These are phyloP conservation scores for Etia nguti DNA, from an alignment of 2,113 vertebrate species.

Conservation along the genomic window DNA sequence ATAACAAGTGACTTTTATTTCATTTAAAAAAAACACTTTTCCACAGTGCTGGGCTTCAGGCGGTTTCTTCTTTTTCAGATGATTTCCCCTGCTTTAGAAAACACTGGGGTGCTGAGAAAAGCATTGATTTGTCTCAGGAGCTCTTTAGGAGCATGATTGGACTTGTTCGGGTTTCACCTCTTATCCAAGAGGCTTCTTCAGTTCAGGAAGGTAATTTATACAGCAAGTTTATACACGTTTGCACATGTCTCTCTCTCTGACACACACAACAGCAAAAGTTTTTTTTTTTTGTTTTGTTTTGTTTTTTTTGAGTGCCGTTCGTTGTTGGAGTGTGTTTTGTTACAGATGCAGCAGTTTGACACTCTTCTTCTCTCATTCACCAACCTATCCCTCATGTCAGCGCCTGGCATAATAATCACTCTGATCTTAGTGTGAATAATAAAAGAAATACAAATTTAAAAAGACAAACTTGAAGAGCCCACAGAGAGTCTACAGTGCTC, in stretches of 20 bases:
- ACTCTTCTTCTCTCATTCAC: neutral
- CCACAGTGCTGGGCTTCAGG: rapidly evolving
- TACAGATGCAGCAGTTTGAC: rapidly evolving
- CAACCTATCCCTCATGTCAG: neutral
- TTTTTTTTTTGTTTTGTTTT: neutral
- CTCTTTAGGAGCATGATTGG: neutral
- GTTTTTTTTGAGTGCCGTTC: rapidly evolving
- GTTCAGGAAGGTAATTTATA: neutral
- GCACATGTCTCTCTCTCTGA: neutral
- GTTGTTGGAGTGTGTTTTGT: neutral
- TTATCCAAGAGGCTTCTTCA: neutral
- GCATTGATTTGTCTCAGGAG: neutral
- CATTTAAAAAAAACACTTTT: neutral
- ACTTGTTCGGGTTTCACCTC: neutral
- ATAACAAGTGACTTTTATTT: neutral
- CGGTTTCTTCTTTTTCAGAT: neutral
- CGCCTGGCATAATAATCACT: rapidly evolving
- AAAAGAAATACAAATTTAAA: neutral
- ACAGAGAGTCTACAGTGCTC: neutral
- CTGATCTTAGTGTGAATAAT: rapidly evolving
- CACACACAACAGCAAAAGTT: neutral
- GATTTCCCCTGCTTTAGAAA: neutral
- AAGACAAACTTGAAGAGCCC: neutral
- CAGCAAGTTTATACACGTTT: neutral
- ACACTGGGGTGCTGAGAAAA: neutral